Base-by-base conservation (phyloP, 2,888 invertebrate species). In the Anticlea derivata region DNA sequence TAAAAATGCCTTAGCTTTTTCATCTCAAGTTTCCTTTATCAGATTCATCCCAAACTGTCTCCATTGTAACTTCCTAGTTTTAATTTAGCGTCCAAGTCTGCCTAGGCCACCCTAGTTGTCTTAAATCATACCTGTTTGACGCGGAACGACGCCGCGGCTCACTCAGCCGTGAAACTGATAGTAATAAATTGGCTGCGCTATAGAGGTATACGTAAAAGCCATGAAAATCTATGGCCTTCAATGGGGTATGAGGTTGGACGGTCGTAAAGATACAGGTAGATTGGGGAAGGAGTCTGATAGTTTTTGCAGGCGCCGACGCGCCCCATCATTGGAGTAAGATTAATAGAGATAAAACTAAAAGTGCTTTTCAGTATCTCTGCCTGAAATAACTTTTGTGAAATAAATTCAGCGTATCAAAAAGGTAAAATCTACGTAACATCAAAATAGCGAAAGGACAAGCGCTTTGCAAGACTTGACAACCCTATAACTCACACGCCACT, bases 51-150 rank as follows among this genome's bases (percentile, higher is more conserved):
- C 10, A 43, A 38, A 52, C 48, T 44, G 34, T 44, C 47, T 31
- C 31, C 31, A 31, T 43, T 55, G 57, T 54, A 45, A 58, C 61
- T 59, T 38, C 39, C 64, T 73, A 73, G 71, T 67, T 70, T 76
- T 75, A 80, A 80, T 80, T 79, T 75, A 77, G 70, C 66, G 69
- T 66, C 75, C 65, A 64, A 72, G 78, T 74, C 74, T 64, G 67
- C 57, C 70, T 77, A 66, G 76, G 66, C 60, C 74, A 63, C 66
- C 55, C 67, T 76, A 65, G 75, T 63, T 61, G 45, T 44, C 52
- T 69, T 84, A 83, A 83, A 84, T 84, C 83, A 84, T 78, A 82
- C 78, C 79, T 79, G 73, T 47, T 60, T 71, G 82, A 75, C 78
- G 73, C 72, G 75, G 75, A 75, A 73, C 78, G 74, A 73, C 66